These are phyloP conservation scores for Polia nebulosa DNA, from an alignment of 2,888 invertebrate species.

Conservation along the genomic window DNA sequence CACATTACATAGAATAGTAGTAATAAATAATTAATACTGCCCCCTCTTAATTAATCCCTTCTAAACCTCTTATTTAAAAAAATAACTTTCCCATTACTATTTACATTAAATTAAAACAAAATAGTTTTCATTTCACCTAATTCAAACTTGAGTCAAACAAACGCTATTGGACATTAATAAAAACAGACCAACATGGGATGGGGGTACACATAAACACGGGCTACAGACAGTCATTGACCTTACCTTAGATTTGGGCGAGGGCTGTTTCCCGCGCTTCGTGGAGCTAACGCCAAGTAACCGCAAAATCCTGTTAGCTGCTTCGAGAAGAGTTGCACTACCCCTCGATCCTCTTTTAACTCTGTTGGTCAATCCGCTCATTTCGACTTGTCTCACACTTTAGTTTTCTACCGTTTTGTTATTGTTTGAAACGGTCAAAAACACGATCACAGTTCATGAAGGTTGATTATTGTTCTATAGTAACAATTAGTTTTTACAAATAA, in stretches of 20 bases:
- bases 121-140: not conserved
- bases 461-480: conserved; percentile 65
- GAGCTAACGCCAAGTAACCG: conserved; percentile 89
- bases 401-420: conserved; percentile 83
- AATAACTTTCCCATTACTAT: not conserved
- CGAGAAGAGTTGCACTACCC: conserved; percentile 90
- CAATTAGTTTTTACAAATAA: conserved; percentile 57
- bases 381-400: conserved; percentile 84
- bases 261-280: conserved; percentile 90
- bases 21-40: not conserved
- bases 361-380: conserved; percentile 91
- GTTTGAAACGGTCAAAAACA: conserved; percentile 84
- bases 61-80: not conserved
- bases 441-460: conserved; percentile 86
- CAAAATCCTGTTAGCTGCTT: conserved; percentile 90
- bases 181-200: conserved; percentile 63
- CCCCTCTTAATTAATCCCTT: too few relatives aligned
- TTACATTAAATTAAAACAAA: not conserved
- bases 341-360: conserved; percentile 91
- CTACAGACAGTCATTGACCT: conserved; percentile 85
- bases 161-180: conserved; percentile 26
- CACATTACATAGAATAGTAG: not conserved
- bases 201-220: conserved; percentile 71
- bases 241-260: conserved; percentile 90
- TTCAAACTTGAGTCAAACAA: conserved; percentile 4